Evolutionary conservation across 2,888 invertebrate genomes (phyloP).

Genomic region (Aromia moschata): DNA sequence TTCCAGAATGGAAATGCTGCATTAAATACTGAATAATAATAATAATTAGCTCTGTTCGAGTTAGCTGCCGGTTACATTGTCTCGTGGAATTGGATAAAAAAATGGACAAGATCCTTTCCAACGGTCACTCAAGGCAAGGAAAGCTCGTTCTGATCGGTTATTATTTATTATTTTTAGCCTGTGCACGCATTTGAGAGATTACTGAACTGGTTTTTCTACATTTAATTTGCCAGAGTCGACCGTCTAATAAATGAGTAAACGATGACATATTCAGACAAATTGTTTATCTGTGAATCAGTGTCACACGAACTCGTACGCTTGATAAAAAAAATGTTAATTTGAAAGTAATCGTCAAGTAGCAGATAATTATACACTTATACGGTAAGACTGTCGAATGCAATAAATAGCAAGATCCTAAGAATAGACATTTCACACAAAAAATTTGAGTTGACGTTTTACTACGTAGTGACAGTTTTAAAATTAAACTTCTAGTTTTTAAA

Average conservation of each 20-base stretch:
- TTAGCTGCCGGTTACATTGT: neutral
- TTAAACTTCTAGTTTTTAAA: no score
- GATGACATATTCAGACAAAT: neutral
- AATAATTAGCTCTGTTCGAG: neutral
- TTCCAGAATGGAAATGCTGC: neutral
- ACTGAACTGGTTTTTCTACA: conserved; percentile 6
- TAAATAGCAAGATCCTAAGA: no score
- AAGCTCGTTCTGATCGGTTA: neutral
- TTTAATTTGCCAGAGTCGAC: neutral
- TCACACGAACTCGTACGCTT: neutral
- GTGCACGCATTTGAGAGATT: conserved; percentile 3
- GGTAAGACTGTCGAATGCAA: no score
- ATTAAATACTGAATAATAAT: neutral
- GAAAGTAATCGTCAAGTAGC: no score
- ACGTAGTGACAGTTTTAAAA: no score
- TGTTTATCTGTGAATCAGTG: conserved; percentile 2
- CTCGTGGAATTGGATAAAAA: neutral
- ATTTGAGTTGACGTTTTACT: no score
- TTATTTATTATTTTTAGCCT: neutral
- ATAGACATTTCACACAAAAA: no score
- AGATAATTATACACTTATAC: no score
- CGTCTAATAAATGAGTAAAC: conserved; percentile 6
- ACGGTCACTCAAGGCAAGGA: neutral
- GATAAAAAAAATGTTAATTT: no score
- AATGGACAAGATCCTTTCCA: neutral